Percentiles rank a stretch among this genome's conserved stretches.
These are phyloP conservation scores for Conopomorpha cramerella DNA, from an alignment of 1,140 invertebrate species.

Conservation along the genomic window DNA sequence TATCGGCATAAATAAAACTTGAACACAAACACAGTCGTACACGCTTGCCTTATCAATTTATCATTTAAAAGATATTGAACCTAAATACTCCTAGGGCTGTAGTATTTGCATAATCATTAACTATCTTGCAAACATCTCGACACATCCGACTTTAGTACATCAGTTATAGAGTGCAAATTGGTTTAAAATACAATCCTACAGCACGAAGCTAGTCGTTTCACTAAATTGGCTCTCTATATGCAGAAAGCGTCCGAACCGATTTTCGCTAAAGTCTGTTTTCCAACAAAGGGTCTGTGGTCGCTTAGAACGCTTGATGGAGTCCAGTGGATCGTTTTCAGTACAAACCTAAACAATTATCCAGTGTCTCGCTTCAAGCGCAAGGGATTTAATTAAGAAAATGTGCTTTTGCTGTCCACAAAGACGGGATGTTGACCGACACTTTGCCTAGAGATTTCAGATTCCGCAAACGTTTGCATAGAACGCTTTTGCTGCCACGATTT, in stretches of 20 bases:
- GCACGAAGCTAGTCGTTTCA: too few species aligned
- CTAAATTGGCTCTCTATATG: slow-evolving; percentile 51
- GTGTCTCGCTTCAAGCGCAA: slow-evolving; percentile 13
- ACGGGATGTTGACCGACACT: too few species aligned
- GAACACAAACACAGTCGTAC: slow-evolving; percentile 9
- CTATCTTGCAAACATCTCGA: slow-evolving; percentile 19
- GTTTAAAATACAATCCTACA: too few species aligned
- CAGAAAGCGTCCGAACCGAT: slow-evolving; percentile 41
- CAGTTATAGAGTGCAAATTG: too few species aligned
- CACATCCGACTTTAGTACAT: too few species aligned
- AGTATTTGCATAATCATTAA: slow-evolving; percentile 45
- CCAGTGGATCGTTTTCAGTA: slow-evolving; percentile 1
- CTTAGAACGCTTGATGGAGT: slow-evolving; percentile 2
- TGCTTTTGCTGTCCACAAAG: slow-evolving; percentile 16
- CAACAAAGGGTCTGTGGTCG: slow-evolving; percentile 21
- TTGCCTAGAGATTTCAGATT: too few species aligned
- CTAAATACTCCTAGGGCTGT: slow-evolving; percentile 26
- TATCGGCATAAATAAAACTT: background rate
- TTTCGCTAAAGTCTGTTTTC: slow-evolving; percentile 31
- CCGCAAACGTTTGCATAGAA: too few species aligned
- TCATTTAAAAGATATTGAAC: slow-evolving; percentile 22
- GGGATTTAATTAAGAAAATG: slow-evolving; percentile 33
- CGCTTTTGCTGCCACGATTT: too few species aligned
- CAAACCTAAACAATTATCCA: background rate
- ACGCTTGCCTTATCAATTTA: slow-evolving; percentile 20